Evolutionary conservation across 2,113 vertebrate species (phyloP).

Genomic region (Anser brachyrhynchus): DNA sequence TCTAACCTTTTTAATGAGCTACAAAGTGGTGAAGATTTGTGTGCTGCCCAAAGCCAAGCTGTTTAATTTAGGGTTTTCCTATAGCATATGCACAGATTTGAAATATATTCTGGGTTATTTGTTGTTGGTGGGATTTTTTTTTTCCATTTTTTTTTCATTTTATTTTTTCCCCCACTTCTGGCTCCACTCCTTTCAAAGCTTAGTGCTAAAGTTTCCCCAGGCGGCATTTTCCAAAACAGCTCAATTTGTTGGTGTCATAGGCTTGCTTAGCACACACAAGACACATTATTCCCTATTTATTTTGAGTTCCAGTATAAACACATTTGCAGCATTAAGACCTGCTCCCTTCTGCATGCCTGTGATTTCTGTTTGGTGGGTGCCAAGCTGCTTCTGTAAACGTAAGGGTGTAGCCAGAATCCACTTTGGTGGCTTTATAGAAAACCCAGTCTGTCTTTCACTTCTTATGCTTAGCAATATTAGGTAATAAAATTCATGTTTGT

Average conservation of each 20-base stretch:
- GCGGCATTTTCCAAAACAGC: slow-evolving; percentile 61
- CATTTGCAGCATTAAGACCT: slow-evolving; percentile 58
- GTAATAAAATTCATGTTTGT: neutral
- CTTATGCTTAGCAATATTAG: neutral
- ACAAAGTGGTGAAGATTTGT: slow-evolving; percentile 40
- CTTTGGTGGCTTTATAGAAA: slow-evolving; percentile 33
- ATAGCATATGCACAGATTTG: slow-evolving; percentile 29
- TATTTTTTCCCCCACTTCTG: neutral
- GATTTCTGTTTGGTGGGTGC: slow-evolving; percentile 59
- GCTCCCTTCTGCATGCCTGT: slow-evolving; percentile 41
- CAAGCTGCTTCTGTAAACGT: slow-evolving; percentile 67
- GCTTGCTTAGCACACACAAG: slow-evolving; percentile 47
- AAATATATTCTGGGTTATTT: slow-evolving; percentile 36
- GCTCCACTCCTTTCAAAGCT: neutral
- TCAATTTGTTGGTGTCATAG: slow-evolving; percentile 55
- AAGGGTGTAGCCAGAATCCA: slow-evolving; percentile 49
- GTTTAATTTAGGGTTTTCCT: slow-evolving; percentile 63
- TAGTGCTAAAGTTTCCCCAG: slow-evolving; percentile 56
- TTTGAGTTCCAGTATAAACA: slow-evolving; percentile 70
- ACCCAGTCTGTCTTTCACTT: neutral
- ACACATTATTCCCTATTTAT: slow-evolving; percentile 64
- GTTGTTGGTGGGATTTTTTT: neutral
- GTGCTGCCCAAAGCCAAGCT: slow-evolving; percentile 33
- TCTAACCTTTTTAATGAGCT: slow-evolving; percentile 31
- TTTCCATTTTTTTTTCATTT: neutral